Base-by-base conservation (phyloP, 2,113 vertebrate species). In the Eublepharis macularius region DNA sequence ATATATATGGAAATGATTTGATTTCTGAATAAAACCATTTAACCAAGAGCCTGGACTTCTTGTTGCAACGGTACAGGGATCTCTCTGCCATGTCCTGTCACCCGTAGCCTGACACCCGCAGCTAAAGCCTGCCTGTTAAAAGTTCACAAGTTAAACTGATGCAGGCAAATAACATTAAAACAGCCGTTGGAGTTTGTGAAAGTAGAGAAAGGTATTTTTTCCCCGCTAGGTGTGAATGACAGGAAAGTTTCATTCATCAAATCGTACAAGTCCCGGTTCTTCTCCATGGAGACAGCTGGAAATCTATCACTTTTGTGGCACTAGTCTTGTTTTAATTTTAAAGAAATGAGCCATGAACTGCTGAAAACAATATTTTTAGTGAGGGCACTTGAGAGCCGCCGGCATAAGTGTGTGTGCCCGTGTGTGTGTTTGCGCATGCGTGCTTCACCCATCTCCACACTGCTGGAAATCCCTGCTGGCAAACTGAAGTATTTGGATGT, bases 301-400 rank as follows among this genome's bases (percentile, higher is more conserved):
- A 94, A 95, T 95, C 94, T 86, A 95, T 94, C 88, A 84, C 92
- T 89, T 14, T 32, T 83, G 88, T 94, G 83, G 93, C 91, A 93
- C 87, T 93, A 93, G 90, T 92, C 93, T 94, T 86, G 94, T 94
- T 95, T 95, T 92, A 94, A 95, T 96, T 94, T 95, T 94, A 90
- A 95, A 92, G 92, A 96, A 96, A 96, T 93, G 93, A 95, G 92
- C 93, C 92, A 85, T 92, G 95, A 94, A 95, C 87, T 91, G 85
- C 87, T 92, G 94, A 94, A 95, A 95, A 94, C 90, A 94, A 93
- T 94, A 94, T 95, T 95, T 94, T 92, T 88, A 76, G 57, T 89
- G 91, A 87, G 90, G 91, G 89, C 83, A 94, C 93, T 94, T 94
- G 93, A 93, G 90, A 92, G 90, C 83, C 91, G 87, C 86, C 87